These are phyloP conservation scores for Vannuccia rotundouncinata DNA, from an alignment of 2,888 invertebrate species.

Conservation along the genomic window DNA sequence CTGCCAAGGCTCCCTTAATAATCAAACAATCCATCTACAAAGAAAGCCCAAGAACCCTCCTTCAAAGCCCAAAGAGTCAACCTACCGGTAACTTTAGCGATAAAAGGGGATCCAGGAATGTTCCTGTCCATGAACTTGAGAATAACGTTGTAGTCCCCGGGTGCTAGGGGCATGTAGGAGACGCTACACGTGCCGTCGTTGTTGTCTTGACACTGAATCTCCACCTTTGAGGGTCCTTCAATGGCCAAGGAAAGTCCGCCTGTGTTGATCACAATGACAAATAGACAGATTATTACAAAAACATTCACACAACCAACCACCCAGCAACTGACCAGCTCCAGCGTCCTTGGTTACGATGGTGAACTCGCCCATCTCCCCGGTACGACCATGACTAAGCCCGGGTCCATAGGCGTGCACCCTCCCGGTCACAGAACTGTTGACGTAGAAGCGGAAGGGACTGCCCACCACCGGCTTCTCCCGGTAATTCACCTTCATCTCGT, in stretches of 20 bases:
- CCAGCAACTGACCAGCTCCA: constrained; percentile 66
- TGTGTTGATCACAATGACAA: constrained; percentile 41
- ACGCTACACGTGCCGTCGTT: constrained; percentile 95
- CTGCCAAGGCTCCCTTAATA: too few species aligned
- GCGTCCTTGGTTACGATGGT: constrained; percentile 94
- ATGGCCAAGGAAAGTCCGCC: constrained; percentile 87
- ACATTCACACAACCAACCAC: neutral
- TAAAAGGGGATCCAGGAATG: constrained; percentile 88
- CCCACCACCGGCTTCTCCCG: constrained; percentile 91
- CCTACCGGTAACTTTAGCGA: constrained; percentile 69
- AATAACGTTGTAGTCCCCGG: constrained; percentile 90
- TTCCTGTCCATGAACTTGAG: constrained; percentile 90
- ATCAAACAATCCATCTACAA: too few species aligned
- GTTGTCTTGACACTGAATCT: constrained; percentile 87
- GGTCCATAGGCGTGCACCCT: constrained; percentile 93
- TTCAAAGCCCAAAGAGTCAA: too few species aligned
- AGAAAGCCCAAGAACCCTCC: too few species aligned
- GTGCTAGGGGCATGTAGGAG: constrained; percentile 87
- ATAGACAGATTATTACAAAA: neutral
- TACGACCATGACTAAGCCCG: constrained; percentile 81
- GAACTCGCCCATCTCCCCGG: constrained; percentile 87
- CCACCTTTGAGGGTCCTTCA: constrained; percentile 89
- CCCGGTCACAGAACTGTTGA: constrained; percentile 71
- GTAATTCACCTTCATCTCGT: constrained; percentile 85
- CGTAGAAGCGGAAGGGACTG: constrained; percentile 93